Base-by-base conservation (phyloP, 2,797 vertebrate genomes). In the Octomys mimax region DNA sequence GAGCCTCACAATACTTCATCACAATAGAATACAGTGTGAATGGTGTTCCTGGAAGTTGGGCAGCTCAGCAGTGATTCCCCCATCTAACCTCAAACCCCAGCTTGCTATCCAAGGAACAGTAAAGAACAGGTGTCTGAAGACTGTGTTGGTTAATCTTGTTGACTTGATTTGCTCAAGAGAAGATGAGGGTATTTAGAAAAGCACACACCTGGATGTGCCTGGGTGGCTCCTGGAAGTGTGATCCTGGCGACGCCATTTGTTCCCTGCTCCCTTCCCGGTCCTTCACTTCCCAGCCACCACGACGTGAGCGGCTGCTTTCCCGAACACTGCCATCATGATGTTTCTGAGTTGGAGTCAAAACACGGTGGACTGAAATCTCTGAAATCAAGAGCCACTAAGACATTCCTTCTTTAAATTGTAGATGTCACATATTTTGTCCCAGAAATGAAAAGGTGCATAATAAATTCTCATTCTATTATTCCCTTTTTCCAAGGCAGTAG, bases 51-150 rank as follows among this genome's bases (percentile, higher is more conserved):
- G 71, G n/a, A 26, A 79, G 21, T n/a, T 87, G 39, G 49, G 36
- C 13, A 66, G 54, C 31, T 92, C 33, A 64, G 39, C 46, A 66
- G 4, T 73, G 42, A 81, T 28, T 83, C 31, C 22, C 4, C 54
- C 18, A 26, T 33, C 6, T n/a, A 70, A 54, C 4, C 6, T 5
- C 8, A 4, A 54, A 33, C 5, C 0, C 11, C 59, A 89, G 62
- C 73, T 91, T 78, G 81, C 78, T 61, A 14, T 39, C 31, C 59
- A 81, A 84, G 28, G n/a, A 81, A 57, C 71, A 42, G n/a, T 39
- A 73, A 96, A 87, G 59, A 95, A 92, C 11, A 91, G 64, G 59
- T 33, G 66, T 57, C 73, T 66, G 46, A 94, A 87, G 24, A 87
- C 42, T 61, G 46, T 78, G 46, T 54, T 79, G 7, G 8, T 79